Evolutionary conservation across 2,797 vertebrate genomes (phyloP).

Genomic region (Amazona finschi): DNA sequence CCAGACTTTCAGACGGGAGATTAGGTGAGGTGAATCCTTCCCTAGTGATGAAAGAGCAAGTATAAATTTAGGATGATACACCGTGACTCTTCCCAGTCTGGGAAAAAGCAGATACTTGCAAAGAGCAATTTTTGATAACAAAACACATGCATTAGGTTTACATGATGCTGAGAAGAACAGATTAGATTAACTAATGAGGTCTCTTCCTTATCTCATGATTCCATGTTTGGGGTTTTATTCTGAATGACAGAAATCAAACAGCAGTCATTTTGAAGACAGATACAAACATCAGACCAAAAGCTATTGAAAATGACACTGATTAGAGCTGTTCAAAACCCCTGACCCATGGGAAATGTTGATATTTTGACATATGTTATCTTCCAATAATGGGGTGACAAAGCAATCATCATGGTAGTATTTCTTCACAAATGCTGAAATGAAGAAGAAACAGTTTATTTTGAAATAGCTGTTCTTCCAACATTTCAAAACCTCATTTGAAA

Average conservation of each 20-base stretch:
- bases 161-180: neutral
- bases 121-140: neutral
- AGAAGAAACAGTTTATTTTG: neutral
- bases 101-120: neutral
- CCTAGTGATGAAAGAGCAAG: neutral
- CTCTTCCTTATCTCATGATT: neutral
- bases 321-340: neutral
- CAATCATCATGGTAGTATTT: neutral
- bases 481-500: neutral
- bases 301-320: neutral
- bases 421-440: neutral
- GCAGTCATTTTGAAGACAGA: neutral
- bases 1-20: neutral
- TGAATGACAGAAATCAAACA: neutral
- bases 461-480: neutral
- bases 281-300: neutral
- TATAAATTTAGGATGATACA: neutral
- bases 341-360: neutral
- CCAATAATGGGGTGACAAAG: neutral
- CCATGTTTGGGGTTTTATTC: neutral
- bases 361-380: neutral
- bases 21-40: neutral
- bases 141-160: neutral
- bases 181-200: neutral
- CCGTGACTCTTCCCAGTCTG: neutral